Percentiles rank a stretch among this genome's conserved stretches.
phyloP scores from a whole-genome alignment of 2,113 vertebrate genomes.

The Laticauda laticaudata region DNA sequence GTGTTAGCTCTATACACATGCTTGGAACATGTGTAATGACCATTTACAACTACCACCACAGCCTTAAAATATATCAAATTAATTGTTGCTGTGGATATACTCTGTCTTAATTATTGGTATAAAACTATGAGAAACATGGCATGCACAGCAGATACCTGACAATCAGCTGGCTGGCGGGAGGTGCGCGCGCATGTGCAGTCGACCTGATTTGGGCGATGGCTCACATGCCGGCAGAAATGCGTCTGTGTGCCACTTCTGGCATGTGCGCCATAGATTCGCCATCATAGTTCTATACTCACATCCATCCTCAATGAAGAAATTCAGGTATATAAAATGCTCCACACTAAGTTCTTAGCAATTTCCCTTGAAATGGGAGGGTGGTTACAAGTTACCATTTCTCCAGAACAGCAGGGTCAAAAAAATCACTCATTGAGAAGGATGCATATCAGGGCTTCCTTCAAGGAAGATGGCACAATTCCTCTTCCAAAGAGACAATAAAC shows the following conservation, averaged over 20 bases:
- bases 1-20: neutral
- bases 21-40: neutral
- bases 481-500: neutral
- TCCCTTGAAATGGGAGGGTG: neutral
- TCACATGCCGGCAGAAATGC: no score
- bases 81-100: neutral
- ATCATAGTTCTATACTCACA: neutral
- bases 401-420: neutral
- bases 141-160: no score
- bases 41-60: neutral
- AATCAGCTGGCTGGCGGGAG: no score
- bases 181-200: no score
- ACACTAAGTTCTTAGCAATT: neutral
- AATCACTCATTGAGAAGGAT: neutral
- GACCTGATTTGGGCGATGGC: no score
- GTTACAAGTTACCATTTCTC: neutral
- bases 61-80: neutral
- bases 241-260: no score
- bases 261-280: no score
- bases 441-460: neutral
- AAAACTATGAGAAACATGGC: neutral
- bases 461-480: neutral
- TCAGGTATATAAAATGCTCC: neutral
- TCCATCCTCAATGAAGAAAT: neutral
- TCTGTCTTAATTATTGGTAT: neutral